Evolutionary conservation across 2,113 vertebrate genomes (phyloP).

Genomic region (Irena cyanogastra): DNA sequence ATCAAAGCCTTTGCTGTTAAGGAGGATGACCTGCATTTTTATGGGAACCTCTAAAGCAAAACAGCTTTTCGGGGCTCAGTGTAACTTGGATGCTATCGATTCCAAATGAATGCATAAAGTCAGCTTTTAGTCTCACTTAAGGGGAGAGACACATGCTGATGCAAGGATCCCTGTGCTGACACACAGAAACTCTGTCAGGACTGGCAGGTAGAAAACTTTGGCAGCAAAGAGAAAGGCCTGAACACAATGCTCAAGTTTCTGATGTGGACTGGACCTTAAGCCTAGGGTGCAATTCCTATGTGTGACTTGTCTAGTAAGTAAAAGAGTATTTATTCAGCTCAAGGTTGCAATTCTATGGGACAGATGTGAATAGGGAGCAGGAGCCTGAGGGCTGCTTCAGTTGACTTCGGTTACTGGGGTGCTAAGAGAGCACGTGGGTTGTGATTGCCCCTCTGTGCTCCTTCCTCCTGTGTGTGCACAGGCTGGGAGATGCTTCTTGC

Average conservation of each 20-base stretch:
- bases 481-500: not conserved
- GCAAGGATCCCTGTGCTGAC: not conserved
- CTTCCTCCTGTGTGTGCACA: rapidly evolving
- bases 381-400: not conserved
- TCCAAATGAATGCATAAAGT: not conserved
- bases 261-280: not conserved
- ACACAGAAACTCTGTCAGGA: not conserved
- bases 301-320: not conserved
- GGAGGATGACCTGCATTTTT: not conserved
- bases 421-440: not conserved
- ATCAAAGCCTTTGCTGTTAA: not conserved
- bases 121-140: not conserved
- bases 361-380: not conserved
- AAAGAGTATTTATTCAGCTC: not conserved
- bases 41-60: not conserved
- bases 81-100: not conserved
- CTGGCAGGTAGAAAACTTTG: not conserved
- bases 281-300: not conserved
- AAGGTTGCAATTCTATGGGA: not conserved
- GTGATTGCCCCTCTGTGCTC: rapidly evolving
- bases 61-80: not conserved
- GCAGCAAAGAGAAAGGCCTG: not conserved
- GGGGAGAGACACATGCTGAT: not conserved
- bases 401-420: rapidly evolving
- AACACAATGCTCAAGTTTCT: rapidly evolving